Percentiles rank a stretch among this genome's conserved stretches.
Conservation (phyloP, 2,797 vertebrate species). For the Crenuchus spilurus region DNA sequence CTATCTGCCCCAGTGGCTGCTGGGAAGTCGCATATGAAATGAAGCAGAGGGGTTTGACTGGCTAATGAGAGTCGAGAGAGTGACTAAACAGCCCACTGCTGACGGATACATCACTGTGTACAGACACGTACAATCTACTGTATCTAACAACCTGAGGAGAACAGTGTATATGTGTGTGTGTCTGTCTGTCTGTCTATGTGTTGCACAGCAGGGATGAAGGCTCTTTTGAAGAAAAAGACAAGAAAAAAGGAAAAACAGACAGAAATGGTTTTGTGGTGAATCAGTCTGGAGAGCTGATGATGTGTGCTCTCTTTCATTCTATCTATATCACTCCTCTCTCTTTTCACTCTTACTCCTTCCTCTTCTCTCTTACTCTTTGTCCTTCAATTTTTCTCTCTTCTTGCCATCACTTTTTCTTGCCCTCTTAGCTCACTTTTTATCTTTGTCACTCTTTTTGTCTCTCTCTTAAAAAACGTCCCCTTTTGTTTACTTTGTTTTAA, state of each 20-base stretch:
- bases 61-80: slow-evolving; percentile 35
- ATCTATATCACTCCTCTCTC: background rate
- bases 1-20: slow-evolving; percentile 25
- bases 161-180: slow-evolving; percentile 2
- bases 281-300: slow-evolving; percentile 4
- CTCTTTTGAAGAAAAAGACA: background rate
- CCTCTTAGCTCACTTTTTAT: background rate
- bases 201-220: background rate
- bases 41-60: slow-evolving; percentile 30
- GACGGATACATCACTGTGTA: slow-evolving; percentile 20
- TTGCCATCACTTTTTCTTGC: background rate
- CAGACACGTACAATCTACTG: slow-evolving; percentile 12
- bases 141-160: background rate
- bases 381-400: background rate
- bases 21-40: slow-evolving; percentile 49
- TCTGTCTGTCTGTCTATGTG: background rate
- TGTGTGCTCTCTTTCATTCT: background rate
- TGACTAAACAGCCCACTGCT: slow-evolving; percentile 39
- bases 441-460: background rate
- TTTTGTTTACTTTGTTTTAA: background rate
- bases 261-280: slow-evolving; percentile 7
- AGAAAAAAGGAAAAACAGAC: background rate
- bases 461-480: background rate
- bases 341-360: background rate
- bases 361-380: background rate